Evolutionary conservation across 2,888 invertebrate genomes (phyloP), one percentile per base, ranked within the genome.

Genomic region (Hypsopygia costalis): DNA sequence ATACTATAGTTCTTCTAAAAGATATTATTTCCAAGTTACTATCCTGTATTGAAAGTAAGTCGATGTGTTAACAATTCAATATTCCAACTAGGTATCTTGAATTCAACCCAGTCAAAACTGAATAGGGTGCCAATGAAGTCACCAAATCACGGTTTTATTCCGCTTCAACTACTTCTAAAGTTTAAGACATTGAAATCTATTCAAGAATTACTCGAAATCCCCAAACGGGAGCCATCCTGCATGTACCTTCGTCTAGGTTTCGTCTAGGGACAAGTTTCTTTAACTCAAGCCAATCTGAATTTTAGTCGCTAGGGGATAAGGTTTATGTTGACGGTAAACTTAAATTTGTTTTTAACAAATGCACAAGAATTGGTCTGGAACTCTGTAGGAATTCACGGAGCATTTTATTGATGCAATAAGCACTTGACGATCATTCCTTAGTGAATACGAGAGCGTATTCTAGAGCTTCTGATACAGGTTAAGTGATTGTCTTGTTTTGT

Each of bases 321-420:
- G 25, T 25, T 6, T 3, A 7, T 8, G n/a, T n/a, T 2, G 7
- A 25, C n/a, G 25, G 25, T 9, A 16, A 16, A 33, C 9, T 9
- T n/a, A 20, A 12, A 9, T 33, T 33, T 20, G 16, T 8, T 7
- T 16, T 2, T 5, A 16, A 4, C 16, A 9, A 33, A 20, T 9
- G 33, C 16, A 10, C 51, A 34, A 56, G 61, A 67, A 65, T 71
- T 55, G 63, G 60, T 67, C 62, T 64, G 66, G 62, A 62, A 62
- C 65, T 58, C 68, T 56, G 66, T 57, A 43, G 58, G 16, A 3
- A 16, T 16, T 16, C n/a, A 25, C 25, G 2, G 7, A 2, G 25
- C 25, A 25, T 77, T 81, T 81, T 79, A 81, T 81, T 68, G 79
- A 75, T 68, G 78, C 75, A 78, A 79, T 81, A 80, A 79, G 72